These are phyloP conservation scores for Channa argus DNA, from an alignment of 2,113 vertebrate species.

Conservation along the genomic window DNA sequence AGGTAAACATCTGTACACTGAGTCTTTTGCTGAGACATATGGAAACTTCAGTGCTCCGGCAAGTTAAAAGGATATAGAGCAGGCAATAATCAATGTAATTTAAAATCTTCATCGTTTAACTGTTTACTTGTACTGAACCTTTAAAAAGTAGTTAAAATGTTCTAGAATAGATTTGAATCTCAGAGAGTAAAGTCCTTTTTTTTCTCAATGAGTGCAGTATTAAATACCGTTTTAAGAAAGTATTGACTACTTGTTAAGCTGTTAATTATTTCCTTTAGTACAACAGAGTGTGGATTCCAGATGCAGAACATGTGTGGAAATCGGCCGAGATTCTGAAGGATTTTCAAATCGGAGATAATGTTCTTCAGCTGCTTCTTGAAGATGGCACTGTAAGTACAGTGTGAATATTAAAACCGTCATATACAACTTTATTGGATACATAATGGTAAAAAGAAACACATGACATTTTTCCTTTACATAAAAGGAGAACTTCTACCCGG, in stretches of 20 bases:
- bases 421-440: conserved; percentile 4
- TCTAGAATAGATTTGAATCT: too few species aligned
- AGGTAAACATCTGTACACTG: neutral
- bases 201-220: too few species aligned
- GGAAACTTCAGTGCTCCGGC: conserved; percentile 47
- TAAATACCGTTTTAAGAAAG: neutral
- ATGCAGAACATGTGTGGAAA: conserved; percentile 92
- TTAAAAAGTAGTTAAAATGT: neutral
- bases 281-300: conserved; percentile 97
- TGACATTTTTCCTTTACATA: neutral
- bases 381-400: conserved; percentile 89
- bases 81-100: neutral
- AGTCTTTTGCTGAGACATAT: conserved; percentile 58
- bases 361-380: conserved; percentile 88
- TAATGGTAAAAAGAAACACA: neutral
- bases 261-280: conserved; percentile 79
- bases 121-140: neutral
- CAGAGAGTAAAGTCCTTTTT: too few species aligned
- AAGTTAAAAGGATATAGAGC: conserved; percentile 6
- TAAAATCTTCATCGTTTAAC: neutral
- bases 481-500: conserved; percentile 85
- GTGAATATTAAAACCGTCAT: conserved; percentile 16
- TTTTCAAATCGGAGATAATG: conserved; percentile 84
- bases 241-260: neutral
- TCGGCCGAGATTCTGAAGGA: conserved; percentile 92